These are phyloP conservation scores for Caprella mutica DNA, from an alignment of 2,888 invertebrate genomes.

Conservation along the genomic window DNA sequence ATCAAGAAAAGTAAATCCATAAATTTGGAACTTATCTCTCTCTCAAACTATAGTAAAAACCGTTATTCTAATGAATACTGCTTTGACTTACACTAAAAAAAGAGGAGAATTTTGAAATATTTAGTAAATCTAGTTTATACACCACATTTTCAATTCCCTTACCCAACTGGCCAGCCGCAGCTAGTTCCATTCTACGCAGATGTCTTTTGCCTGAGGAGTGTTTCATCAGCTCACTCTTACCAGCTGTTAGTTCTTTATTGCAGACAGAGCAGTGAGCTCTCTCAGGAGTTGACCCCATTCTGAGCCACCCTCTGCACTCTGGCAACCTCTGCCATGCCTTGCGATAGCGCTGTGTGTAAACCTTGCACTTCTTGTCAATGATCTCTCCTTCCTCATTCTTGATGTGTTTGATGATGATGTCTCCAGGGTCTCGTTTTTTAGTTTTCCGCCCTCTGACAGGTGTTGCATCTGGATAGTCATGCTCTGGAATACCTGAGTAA, in stretches of 20 bases:
- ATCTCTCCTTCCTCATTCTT: background rate
- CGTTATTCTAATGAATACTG: too few species aligned
- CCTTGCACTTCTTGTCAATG: slow-evolving; percentile 7
- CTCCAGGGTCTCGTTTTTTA: background rate
- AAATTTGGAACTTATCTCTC: too few species aligned
- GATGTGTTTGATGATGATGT: slow-evolving; percentile 8
- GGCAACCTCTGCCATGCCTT: slow-evolving; percentile 12
- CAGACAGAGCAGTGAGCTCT: slow-evolving; percentile 19
- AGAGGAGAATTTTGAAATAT: too few species aligned
- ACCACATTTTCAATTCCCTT: too few species aligned
- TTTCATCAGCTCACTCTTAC: slow-evolving; percentile 24
- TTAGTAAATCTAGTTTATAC: too few species aligned
- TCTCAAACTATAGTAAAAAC: too few species aligned
- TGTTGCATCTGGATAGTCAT: slow-evolving; percentile 5
- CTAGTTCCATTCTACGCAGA: slow-evolving; percentile 4
- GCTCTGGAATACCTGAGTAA: slow-evolving; percentile 2
- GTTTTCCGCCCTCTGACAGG: slow-evolving; percentile 6
- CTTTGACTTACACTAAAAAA: too few species aligned
- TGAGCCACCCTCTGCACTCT: slow-evolving; percentile 22
- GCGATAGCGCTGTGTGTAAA: slow-evolving; percentile 10
- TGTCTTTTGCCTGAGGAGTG: slow-evolving; percentile 11
- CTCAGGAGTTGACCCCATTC: slow-evolving; percentile 6
- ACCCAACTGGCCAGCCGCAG: slow-evolving; percentile 5
- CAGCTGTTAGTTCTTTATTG: slow-evolving; percentile 22
- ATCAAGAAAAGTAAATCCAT: too few species aligned